Evolutionary conservation across 2,888 invertebrate genomes (phyloP).

Genomic region (Pharmacophagus antenor): DNA sequence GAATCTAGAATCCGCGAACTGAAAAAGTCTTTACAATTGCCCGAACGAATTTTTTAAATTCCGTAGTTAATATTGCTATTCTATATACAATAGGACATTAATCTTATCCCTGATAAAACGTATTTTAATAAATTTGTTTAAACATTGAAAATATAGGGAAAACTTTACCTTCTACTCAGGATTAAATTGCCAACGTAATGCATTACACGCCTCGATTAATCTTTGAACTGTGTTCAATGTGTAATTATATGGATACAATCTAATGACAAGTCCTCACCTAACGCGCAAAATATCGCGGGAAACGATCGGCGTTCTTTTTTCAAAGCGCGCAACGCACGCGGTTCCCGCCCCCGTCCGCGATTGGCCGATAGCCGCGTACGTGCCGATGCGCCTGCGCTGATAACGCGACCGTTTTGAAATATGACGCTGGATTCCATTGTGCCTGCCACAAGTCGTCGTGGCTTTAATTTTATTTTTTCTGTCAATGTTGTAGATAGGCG

Average conservation of each 20-base stretch:
- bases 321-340: conserved; percentile 40
- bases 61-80: too few relatives aligned
- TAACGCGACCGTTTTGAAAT: conserved; percentile 44
- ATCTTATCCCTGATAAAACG: too few relatives aligned
- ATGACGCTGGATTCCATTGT: conserved; percentile 37
- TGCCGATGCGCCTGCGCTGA: conserved; percentile 47
- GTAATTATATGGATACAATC: conserved; percentile 23
- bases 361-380: conserved; percentile 51
- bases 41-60: too few relatives aligned
- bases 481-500: conserved; percentile 30
- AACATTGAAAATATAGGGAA: too few relatives aligned
- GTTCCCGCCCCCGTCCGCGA: conserved; percentile 51
- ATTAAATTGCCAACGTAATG: not conserved
- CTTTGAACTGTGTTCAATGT: not conserved
- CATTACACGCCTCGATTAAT: not conserved
- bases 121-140: too few relatives aligned
- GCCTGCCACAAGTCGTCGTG: conserved; percentile 19
- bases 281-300: conserved; percentile 31
- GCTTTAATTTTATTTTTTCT: conserved; percentile 28
- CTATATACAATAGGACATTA: too few relatives aligned
- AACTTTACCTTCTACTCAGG: too few relatives aligned
- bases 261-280: conserved; percentile 32
- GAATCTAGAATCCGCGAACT: too few relatives aligned
- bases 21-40: too few relatives aligned
- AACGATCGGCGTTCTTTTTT: conserved; percentile 45